phyloP scores from a whole-genome alignment of 2,888 invertebrate species.

The Cryptocheilus praepositus region DNA sequence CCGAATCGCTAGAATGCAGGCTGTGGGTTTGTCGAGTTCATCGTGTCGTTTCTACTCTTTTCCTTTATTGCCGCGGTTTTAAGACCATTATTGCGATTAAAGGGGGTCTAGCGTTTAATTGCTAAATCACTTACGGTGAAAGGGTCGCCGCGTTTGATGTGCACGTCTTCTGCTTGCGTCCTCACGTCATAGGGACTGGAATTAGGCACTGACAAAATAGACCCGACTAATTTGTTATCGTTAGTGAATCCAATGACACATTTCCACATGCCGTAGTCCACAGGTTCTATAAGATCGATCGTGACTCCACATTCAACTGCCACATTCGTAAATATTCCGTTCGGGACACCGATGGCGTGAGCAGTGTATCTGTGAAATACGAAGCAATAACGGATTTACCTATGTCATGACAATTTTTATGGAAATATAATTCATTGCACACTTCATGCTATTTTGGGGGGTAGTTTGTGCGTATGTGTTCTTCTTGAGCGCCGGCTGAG shows the following conservation, averaged over 20 bases:
- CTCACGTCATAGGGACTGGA: neutral
- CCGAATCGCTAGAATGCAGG: too few species aligned
- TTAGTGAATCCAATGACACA: constrained; percentile 36
- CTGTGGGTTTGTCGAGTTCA: too few species aligned
- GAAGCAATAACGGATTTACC: neutral
- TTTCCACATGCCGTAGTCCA: constrained; percentile 66
- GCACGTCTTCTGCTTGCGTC: neutral
- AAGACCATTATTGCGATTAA: too few species aligned
- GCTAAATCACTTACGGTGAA: constrained; percentile 59
- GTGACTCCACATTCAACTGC: constrained; percentile 56
- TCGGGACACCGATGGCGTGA: neutral
- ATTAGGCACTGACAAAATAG: constrained; percentile 9
- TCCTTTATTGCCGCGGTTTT: too few species aligned
- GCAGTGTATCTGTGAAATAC: constrained; percentile 17
- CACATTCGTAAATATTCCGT: neutral
- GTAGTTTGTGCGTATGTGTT: too few species aligned
- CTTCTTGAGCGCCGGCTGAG: too few species aligned
- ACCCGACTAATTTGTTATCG: too few species aligned
- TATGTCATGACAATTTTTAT: too few species aligned
- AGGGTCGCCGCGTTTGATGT: constrained; percentile 35
- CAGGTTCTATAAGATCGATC: constrained; percentile 50
- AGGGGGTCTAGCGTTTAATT: too few species aligned
- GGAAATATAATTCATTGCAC: too few species aligned
- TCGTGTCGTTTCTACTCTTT: too few species aligned
- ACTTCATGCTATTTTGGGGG: too few species aligned